phyloP scores from a whole-genome alignment of 2,888 invertebrate species.

The Rotaria magnacalcarata region DNA sequence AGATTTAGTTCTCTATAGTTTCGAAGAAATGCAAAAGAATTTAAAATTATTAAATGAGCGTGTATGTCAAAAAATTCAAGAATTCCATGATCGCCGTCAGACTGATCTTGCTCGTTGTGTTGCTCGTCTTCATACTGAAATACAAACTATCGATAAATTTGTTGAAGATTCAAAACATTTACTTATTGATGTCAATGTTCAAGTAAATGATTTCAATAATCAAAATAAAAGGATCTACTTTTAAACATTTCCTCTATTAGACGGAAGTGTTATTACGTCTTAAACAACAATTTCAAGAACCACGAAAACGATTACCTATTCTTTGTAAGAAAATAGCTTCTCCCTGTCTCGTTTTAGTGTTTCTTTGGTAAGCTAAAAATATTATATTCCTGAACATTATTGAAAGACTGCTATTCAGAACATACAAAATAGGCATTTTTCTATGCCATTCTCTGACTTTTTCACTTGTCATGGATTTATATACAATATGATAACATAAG shows the following conservation, averaged over 20 bases:
- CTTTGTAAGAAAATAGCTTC: background rate
- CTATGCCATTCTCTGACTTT: no score
- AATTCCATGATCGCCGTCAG: slow-evolving; percentile 28
- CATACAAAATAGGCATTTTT: no score
- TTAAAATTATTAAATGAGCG: slow-evolving; percentile 13
- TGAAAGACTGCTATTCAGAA: no score
- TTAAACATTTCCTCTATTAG: background rate
- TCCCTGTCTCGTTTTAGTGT: no score
- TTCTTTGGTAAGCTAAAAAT: no score
- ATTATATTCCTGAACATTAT: no score
- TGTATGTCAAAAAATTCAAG: slow-evolving; percentile 33
- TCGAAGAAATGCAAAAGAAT: slow-evolving; percentile 33
- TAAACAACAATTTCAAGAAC: slow-evolving; percentile 30
- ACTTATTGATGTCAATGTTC: slow-evolving; percentile 25
- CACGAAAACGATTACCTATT: slow-evolving; percentile 6
- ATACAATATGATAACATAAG: no score
- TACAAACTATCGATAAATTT: slow-evolving; percentile 14
- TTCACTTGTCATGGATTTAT: no score
- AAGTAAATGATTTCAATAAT: background rate
- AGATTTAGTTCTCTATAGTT: background rate
- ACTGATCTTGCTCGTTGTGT: slow-evolving; percentile 1
- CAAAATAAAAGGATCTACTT: no score
- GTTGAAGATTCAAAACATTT: background rate
- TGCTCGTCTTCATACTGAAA: slow-evolving; percentile 22
- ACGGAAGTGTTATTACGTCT: background rate